phyloP scores from a whole-genome alignment of 2,113 vertebrate genomes.

The Saccopteryx leptura region DNA sequence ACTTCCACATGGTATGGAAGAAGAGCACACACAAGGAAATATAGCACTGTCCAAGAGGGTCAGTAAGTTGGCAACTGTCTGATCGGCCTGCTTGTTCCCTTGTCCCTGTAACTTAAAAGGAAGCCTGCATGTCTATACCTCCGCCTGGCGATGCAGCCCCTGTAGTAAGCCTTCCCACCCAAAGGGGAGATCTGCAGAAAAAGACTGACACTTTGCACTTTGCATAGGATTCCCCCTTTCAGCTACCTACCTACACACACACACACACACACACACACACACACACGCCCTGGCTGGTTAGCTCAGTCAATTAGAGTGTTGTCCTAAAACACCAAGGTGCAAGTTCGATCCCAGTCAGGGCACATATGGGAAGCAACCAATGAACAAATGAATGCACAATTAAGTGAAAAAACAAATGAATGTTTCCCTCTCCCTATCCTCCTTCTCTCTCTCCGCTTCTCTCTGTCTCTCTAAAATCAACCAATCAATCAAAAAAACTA shows the following conservation, averaged over 20 bases:
- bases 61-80: not conserved
- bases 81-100: not conserved
- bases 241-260: not conserved
- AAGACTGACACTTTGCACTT: rapidly evolving
- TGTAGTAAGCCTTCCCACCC: not conserved
- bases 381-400: no score
- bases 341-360: no score
- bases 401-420: no score
- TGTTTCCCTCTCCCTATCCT: no score
- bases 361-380: no score
- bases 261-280: no score
- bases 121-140: not conserved
- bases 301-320: no score
- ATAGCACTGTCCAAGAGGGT: not conserved
- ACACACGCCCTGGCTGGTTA: no score
- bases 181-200: not conserved
- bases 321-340: no score
- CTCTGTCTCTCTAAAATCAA: no score
- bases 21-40: not conserved
- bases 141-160: not conserved
- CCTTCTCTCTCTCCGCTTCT: no score
- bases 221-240: not conserved
- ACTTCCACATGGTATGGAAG: not conserved
- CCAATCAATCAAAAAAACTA: no score
- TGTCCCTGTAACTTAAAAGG: not conserved